phyloP scores from a whole-genome alignment of 2,797 vertebrate species.

The Alca torda region DNA sequence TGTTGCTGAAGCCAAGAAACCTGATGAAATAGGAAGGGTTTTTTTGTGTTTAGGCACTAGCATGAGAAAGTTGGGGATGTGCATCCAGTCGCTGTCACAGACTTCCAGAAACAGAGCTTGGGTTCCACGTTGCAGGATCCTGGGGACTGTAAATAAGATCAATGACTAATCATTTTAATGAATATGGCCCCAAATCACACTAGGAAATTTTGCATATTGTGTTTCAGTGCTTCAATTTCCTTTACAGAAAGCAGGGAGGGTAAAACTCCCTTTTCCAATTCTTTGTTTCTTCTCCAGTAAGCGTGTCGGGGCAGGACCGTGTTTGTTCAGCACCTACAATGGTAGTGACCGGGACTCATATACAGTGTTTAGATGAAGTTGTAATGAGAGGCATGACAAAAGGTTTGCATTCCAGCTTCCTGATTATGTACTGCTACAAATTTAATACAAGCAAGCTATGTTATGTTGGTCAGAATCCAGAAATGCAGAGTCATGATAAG shows the following conservation, averaged over 20 bases:
- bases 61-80: neutral
- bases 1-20: neutral
- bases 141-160: neutral
- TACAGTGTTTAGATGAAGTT: neutral
- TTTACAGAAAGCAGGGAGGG: neutral
- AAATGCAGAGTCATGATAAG: neutral
- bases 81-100: neutral
- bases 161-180: neutral
- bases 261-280: neutral
- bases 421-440: neutral
- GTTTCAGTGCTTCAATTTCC: neutral
- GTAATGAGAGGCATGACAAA: neutral
- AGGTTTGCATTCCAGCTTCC: neutral
- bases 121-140: neutral
- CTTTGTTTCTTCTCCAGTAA: neutral
- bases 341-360: neutral
- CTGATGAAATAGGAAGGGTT: neutral
- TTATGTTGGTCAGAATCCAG: neutral
- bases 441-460: neutral
- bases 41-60: neutral
- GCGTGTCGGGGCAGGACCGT: neutral
- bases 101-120: neutral
- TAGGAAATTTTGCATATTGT: neutral
- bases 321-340: neutral
- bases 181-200: neutral